Conservation (phyloP, 1,140 invertebrate genomes). For the Pachypsylla venusta region DNA sequence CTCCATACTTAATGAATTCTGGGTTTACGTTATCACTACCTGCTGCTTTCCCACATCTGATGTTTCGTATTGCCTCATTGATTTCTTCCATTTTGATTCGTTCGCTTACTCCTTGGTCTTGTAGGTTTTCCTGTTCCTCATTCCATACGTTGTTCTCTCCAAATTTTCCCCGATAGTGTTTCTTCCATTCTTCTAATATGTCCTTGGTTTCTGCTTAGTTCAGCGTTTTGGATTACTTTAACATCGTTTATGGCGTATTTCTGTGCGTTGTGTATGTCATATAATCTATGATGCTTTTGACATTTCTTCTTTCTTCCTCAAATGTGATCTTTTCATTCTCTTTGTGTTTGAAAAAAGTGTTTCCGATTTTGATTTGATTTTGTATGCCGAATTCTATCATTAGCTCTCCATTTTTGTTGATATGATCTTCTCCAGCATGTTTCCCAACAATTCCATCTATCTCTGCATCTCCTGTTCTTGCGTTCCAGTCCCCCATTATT, state of each 20-base stretch:
- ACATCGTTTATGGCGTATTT: constrained; percentile 9
- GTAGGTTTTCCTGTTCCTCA: not conserved
- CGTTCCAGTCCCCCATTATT: constrained; percentile 12
- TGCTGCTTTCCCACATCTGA: not conserved
- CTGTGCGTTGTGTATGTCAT: constrained; percentile 6
- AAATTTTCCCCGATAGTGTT: not conserved
- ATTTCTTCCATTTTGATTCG: not conserved
- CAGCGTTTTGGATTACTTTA: constrained; percentile 5
- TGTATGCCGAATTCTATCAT: constrained; percentile 8
- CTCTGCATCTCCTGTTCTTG: constrained; percentile 1
- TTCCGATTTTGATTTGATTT: constrained; percentile 8
- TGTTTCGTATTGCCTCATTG: not conserved
- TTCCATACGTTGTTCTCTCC: no score
- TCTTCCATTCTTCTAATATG: not conserved
- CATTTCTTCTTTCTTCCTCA: not conserved
- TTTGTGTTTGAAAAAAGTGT: constrained; percentile 8
- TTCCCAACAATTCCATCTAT: not conserved
- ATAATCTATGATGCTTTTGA: constrained; percentile 5
- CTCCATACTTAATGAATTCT: not conserved
- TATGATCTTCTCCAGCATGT: not conserved
- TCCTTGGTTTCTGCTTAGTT: not conserved
- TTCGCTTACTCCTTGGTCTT: not conserved
- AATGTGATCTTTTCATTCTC: no score
- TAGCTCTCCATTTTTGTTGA: constrained; percentile 10
- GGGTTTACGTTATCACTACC: not conserved